phyloP scores from a whole-genome alignment of 2,113 vertebrate species.

The Dinomys branickii region DNA sequence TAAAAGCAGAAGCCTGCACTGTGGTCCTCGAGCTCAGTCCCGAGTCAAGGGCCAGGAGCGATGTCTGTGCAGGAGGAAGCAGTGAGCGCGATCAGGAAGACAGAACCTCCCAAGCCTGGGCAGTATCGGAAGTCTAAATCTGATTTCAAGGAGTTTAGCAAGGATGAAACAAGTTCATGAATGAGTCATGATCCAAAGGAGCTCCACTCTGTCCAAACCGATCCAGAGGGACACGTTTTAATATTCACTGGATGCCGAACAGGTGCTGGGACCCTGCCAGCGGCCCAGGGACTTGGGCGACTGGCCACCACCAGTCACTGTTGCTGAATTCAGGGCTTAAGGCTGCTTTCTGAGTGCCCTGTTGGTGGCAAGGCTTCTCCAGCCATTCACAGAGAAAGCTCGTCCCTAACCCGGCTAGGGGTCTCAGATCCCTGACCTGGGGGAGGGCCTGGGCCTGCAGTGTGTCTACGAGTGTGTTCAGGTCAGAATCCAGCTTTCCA shows the following conservation, averaged over 20 bases:
- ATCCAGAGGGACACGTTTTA: background rate
- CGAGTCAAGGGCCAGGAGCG: background rate
- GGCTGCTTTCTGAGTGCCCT: background rate
- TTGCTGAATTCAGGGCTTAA: background rate
- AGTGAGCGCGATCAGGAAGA: background rate
- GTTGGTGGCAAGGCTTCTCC: background rate
- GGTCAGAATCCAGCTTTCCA: background rate
- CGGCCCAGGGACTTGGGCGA: background rate
- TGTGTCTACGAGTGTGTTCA: background rate
- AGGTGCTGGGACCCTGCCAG: background rate
- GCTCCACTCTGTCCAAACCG: background rate
- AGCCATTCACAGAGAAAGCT: background rate
- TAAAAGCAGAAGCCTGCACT: background rate
- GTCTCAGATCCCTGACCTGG: background rate
- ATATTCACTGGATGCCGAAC: background rate
- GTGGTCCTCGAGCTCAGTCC: background rate
- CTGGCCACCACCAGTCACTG: background rate
- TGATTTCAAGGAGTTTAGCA: background rate
- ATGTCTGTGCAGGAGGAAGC: background rate
- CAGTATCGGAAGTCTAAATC: background rate
- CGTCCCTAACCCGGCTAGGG: background rate
- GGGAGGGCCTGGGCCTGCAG: background rate
- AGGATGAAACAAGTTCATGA: background rate
- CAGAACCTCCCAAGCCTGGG: background rate
- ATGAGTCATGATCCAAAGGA: background rate